A percentile compares a stretch with the other conserved stretches of the same genome.
phyloP scores from a whole-genome alignment of 2,797 vertebrate species.

The Aplochiton taeniatus region DNA sequence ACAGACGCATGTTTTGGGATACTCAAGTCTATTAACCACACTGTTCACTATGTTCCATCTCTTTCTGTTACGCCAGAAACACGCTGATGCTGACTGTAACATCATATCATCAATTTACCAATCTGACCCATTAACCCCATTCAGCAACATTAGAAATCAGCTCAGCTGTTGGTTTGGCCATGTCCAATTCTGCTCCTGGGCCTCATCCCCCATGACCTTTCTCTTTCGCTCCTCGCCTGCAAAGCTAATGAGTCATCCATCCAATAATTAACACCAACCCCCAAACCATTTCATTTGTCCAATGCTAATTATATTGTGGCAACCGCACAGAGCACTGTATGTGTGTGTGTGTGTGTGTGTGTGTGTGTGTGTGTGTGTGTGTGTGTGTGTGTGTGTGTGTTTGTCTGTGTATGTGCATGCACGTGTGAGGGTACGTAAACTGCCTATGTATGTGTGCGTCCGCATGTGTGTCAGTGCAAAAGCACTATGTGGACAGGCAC shows the following conservation, averaged over 20 bases:
- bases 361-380: background rate
- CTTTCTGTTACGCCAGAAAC: no score
- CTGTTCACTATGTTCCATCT: no score
- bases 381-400: constrained; percentile 1
- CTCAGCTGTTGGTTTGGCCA: background rate
- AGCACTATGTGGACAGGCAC: background rate
- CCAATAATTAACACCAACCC: background rate
- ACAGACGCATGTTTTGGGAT: no score
- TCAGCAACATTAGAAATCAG: constrained; percentile 1
- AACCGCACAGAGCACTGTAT: no score
- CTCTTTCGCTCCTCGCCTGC: background rate
- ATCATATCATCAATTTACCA: no score
- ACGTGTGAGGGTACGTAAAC: no score
- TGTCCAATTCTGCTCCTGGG: background rate
- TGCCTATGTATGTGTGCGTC: background rate
- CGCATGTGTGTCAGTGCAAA: background rate
- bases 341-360: background rate
- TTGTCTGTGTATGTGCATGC: background rate
- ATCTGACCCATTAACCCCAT: no score
- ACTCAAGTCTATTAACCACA: no score
- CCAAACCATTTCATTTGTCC: constrained; percentile 9
- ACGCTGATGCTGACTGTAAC: no score
- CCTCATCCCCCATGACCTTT: background rate
- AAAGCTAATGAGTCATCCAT: background rate
- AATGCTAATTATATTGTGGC: background rate